These are phyloP conservation scores for Drosophila sulfurigaster DNA, from an alignment of 1,140 invertebrate species.

Conservation along the genomic window DNA sequence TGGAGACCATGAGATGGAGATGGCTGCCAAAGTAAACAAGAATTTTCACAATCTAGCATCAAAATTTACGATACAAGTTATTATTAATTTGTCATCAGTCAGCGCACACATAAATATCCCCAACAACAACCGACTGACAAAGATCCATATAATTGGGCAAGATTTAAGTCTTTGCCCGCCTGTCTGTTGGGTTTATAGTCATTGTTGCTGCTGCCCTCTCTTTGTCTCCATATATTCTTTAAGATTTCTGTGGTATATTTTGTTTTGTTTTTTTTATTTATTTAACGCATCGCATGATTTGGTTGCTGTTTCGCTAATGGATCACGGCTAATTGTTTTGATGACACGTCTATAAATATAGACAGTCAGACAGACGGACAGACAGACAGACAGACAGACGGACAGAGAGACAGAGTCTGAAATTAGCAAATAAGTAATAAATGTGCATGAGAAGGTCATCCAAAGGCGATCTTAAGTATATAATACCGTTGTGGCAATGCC, in stretches of 20 bases:
- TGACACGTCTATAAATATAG: conserved; percentile 64
- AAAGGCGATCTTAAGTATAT: conserved; percentile 48
- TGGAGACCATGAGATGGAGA: not conserved
- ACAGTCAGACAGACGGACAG: conserved; percentile 10
- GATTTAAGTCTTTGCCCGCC: conserved; percentile 37
- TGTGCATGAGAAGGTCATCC: conserved; percentile 60
- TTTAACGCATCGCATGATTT: conserved; percentile 28
- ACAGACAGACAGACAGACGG: not conserved
- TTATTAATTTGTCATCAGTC: conserved; percentile 84
- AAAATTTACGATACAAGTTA: conserved; percentile 84
- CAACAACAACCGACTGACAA: conserved; percentile 25
- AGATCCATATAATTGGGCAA: conserved; percentile 66
- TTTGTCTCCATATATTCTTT: conserved; percentile 11
- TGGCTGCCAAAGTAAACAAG: conserved; percentile 36
- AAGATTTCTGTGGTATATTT: conserved; percentile 20
- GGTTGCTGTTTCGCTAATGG: conserved; percentile 61
- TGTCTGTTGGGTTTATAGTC: conserved; percentile 27
- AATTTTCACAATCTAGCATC: conserved; percentile 46
- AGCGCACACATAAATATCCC: conserved; percentile 51
- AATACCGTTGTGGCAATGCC: conserved; percentile 59
- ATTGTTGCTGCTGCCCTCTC: conserved; percentile 10
- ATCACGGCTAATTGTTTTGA: conserved; percentile 70
- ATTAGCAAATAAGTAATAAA: conserved; percentile 64
- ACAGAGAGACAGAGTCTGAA: conserved; percentile 12
- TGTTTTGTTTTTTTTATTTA: conserved; percentile 22